Conservation (phyloP, 2,888 invertebrate genomes). For the Rhamnusium bicolor region DNA sequence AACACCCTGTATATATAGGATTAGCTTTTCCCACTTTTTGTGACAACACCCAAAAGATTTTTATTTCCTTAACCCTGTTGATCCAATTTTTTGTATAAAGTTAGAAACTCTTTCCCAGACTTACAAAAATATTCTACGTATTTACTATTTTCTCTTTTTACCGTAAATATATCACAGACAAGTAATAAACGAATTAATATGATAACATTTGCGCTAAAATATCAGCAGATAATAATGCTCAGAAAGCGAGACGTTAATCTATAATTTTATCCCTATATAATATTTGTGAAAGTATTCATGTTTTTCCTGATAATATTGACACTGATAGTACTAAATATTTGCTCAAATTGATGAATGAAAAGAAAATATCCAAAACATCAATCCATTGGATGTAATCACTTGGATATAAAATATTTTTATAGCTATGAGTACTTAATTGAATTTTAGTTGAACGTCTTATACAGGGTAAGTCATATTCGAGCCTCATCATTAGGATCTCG, state of each 20-base stretch:
- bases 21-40: no score
- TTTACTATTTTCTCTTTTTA: not conserved
- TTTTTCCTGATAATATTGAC: slow-evolving; percentile 30
- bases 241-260: slow-evolving; percentile 39
- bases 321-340: slow-evolving; percentile 24
- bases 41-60: no score
- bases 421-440: not conserved
- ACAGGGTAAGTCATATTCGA: no score
- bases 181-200: not conserved
- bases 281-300: slow-evolving; percentile 30
- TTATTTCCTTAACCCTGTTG: no score
- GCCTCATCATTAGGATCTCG: no score
- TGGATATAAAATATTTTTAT: slow-evolving; percentile 8
- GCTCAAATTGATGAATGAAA: slow-evolving; percentile 19
- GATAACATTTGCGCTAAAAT: not conserved
- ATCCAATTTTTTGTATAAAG: no score
- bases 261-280: slow-evolving; percentile 13
- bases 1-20: no score
- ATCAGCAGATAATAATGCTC: slow-evolving; percentile 17
- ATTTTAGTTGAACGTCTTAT: not conserved
- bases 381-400: slow-evolving; percentile 6
- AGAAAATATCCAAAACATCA: slow-evolving; percentile 27
- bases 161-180: not conserved
- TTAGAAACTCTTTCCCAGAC: no score
- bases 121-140: no score